phyloP scores from a whole-genome alignment of 2,113 vertebrate species.

The Hydrochoerus hydrochaeris region DNA sequence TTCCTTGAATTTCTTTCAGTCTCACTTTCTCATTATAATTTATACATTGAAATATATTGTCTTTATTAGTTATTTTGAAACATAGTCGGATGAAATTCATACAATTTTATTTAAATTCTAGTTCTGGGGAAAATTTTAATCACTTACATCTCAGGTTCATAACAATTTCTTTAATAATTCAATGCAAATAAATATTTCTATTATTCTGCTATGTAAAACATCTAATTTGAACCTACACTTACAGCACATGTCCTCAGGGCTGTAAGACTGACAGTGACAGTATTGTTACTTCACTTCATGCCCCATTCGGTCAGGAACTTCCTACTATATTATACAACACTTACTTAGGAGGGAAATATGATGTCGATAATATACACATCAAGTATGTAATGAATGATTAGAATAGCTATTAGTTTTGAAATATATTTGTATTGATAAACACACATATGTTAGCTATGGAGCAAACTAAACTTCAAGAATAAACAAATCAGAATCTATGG shows the following conservation, averaged over 20 bases:
- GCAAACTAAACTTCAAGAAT: not conserved
- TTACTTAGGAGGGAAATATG: too few relatives aligned
- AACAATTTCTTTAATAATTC: not conserved
- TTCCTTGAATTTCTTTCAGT: not conserved
- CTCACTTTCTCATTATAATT: not conserved
- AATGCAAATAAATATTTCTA: not conserved
- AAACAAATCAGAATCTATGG: not conserved
- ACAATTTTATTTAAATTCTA: not conserved
- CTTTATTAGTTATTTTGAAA: not conserved
- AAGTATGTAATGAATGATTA: not conserved
- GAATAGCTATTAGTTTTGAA: not conserved
- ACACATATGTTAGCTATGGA: not conserved
- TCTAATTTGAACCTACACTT: not conserved
- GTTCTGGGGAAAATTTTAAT: not conserved
- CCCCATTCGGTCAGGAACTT: not conserved
- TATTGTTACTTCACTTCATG: not conserved
- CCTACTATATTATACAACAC: not conserved
- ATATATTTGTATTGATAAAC: not conserved
- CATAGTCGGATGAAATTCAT: not conserved
- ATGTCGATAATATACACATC: not conserved
- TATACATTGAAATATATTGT: not conserved
- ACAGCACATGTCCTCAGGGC: not conserved
- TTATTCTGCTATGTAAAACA: not conserved
- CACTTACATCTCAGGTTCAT: not conserved
- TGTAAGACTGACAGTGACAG: too few relatives aligned